Conservation (phyloP, 2,797 vertebrate species). For the Gephyroberyx darwinii region DNA sequence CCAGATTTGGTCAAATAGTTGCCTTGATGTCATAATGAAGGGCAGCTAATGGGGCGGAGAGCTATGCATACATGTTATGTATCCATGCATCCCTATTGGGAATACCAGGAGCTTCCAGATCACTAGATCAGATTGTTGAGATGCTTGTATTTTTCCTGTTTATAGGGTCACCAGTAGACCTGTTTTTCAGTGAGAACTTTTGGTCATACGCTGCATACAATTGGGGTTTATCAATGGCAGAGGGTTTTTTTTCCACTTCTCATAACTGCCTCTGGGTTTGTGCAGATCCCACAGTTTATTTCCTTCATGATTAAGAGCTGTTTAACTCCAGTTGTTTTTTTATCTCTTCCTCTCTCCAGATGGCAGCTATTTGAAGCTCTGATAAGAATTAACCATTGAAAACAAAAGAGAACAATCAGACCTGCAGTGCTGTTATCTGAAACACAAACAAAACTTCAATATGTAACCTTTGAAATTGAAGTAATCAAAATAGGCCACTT, state of each 20-base stretch:
- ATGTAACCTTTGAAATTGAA: neutral
- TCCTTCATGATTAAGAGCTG: slow-evolving; percentile 54
- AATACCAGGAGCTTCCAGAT: slow-evolving; percentile 8
- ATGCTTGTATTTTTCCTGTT: slow-evolving; percentile 13
- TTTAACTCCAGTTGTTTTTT: slow-evolving; percentile 61
- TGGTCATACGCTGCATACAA: slow-evolving; percentile 1
- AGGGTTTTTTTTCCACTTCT: slow-evolving; percentile 39
- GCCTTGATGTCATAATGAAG: slow-evolving; percentile 63
- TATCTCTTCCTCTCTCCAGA: slow-evolving; percentile 63
- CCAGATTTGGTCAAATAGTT: slow-evolving; percentile 64
- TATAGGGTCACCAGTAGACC: neutral
- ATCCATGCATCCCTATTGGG: slow-evolving; percentile 39
- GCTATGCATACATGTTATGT: slow-evolving; percentile 52
- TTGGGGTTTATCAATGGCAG: slow-evolving; percentile 48
- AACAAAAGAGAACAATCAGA: slow-evolving; percentile 46
- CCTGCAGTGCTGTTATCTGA: slow-evolving; percentile 4
- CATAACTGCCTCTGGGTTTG: slow-evolving; percentile 41
- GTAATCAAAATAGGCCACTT: neutral
- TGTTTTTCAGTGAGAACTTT: slow-evolving; percentile 21
- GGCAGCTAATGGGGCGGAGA: slow-evolving; percentile 65
- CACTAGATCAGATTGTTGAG: slow-evolving; percentile 3
- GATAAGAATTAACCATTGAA: slow-evolving; percentile 43
- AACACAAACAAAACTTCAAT: slow-evolving; percentile 14
- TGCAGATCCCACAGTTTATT: slow-evolving; percentile 44
- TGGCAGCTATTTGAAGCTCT: slow-evolving; percentile 69